These are phyloP conservation scores for Alviniconcha strummeri DNA, from an alignment of 2,888 invertebrate genomes.

Conservation along the genomic window DNA sequence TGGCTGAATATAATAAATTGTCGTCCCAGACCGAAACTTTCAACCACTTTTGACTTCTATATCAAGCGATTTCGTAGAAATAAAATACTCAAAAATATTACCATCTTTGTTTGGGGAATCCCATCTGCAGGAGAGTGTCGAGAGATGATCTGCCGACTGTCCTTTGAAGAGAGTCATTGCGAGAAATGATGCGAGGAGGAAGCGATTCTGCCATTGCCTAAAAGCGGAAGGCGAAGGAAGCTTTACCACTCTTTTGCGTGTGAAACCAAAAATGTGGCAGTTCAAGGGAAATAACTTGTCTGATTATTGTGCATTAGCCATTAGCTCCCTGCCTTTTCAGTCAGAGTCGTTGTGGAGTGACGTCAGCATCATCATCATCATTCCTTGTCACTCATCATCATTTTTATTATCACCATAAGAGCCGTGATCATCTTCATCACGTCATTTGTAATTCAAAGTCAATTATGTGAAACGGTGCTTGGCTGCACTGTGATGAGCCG, in stretches of 20 bases:
- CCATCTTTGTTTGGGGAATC: conserved; percentile 91
- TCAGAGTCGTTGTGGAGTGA: background rate
- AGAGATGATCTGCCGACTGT: conserved; percentile 75
- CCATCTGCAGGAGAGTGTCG: conserved; percentile 90
- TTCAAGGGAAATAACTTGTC: background rate
- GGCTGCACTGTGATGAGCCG: too few relatives aligned
- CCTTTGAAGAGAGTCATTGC: conserved; percentile 49
- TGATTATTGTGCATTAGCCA: background rate
- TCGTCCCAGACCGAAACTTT: background rate
- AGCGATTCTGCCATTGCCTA: conserved; percentile 32
- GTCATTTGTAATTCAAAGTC: too few relatives aligned
- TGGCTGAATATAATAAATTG: background rate
- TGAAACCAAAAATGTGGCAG: background rate
- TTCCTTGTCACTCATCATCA: background rate
- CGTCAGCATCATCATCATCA: too few relatives aligned
- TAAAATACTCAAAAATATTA: conserved; percentile 73
- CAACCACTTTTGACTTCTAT: background rate
- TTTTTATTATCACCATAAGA: background rate
- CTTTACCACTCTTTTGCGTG: background rate
- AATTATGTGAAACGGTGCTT: too few relatives aligned
- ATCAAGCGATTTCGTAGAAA: background rate
- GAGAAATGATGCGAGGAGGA: conserved; percentile 41
- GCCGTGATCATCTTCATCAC: background rate
- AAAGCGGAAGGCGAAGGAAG: background rate
- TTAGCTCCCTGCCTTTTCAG: background rate